Evolutionary conservation across 2,113 vertebrate species (phyloP).

Genomic region (Malurus melanocephalus): DNA sequence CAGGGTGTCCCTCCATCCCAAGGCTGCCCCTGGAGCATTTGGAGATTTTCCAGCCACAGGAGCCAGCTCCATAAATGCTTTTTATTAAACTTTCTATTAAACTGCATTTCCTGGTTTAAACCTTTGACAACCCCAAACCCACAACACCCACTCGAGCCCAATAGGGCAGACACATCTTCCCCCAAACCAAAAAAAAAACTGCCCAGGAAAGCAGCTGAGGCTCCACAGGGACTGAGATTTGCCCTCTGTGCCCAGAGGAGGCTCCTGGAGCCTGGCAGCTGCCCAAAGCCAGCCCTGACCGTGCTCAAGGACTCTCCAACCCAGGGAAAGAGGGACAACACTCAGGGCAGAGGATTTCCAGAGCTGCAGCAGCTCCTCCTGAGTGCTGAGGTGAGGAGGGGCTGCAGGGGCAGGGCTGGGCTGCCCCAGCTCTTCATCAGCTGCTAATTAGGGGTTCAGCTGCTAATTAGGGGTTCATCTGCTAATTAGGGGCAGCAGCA

Average conservation of each 20-base stretch:
- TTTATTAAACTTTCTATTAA: not conserved
- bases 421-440: not conserved
- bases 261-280: not conserved
- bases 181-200: fast-evolving
- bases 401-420: not conserved
- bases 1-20: too few species aligned
- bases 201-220: not conserved
- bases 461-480: not conserved
- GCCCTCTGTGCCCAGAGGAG: not conserved
- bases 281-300: not conserved
- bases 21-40: too few species aligned
- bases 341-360: fast-evolving
- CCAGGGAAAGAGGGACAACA: fast-evolving
- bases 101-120: not conserved
- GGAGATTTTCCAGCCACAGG: not conserved
- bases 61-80: not conserved
- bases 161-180: fast-evolving
- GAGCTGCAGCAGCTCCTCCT: fast-evolving
- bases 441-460: not conserved
- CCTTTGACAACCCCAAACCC: not conserved
- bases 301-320: not conserved
- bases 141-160: not conserved
- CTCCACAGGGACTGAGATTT: fast-evolving
- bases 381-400: fast-evolving
- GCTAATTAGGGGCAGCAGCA: not conserved